Conservation (phyloP, 2,113 vertebrate species). For the Corvus hawaiiensis region DNA sequence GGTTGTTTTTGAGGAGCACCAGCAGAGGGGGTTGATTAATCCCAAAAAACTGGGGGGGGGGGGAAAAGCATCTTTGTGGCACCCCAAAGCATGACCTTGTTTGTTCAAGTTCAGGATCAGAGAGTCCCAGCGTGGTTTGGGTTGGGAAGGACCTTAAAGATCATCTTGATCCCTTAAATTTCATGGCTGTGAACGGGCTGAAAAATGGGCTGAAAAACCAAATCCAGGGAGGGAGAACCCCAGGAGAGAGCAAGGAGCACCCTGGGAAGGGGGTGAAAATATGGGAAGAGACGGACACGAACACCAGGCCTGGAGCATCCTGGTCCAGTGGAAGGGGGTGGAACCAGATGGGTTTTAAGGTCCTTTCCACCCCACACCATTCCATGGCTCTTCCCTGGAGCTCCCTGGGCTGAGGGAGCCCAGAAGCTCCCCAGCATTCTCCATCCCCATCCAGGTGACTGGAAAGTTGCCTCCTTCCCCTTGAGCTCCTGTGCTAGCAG, state of each 20-base stretch:
- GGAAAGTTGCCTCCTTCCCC: neutral
- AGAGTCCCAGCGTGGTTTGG: accelerated
- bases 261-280: neutral
- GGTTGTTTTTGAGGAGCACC: neutral
- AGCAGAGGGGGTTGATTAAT: neutral
- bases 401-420: accelerated
- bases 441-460: neutral
- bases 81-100: neutral
- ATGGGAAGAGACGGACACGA: too few relatives aligned
- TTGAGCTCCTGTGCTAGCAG: accelerated
- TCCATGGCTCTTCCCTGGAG: neutral
- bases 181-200: neutral
- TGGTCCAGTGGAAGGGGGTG: accelerated
- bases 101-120: neutral
- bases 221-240: neutral
- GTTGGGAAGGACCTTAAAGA: neutral
- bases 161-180: neutral
- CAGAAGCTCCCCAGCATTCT: accelerated
- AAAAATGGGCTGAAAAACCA: neutral
- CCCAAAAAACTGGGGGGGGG: neutral
- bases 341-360: neutral
- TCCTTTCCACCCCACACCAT: too few relatives aligned
- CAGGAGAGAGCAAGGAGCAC: neutral
- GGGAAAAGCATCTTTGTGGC: neutral
- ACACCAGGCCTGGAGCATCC: neutral